Conservation (phyloP, 2,888 invertebrate species). For the Acronicta leporina region DNA sequence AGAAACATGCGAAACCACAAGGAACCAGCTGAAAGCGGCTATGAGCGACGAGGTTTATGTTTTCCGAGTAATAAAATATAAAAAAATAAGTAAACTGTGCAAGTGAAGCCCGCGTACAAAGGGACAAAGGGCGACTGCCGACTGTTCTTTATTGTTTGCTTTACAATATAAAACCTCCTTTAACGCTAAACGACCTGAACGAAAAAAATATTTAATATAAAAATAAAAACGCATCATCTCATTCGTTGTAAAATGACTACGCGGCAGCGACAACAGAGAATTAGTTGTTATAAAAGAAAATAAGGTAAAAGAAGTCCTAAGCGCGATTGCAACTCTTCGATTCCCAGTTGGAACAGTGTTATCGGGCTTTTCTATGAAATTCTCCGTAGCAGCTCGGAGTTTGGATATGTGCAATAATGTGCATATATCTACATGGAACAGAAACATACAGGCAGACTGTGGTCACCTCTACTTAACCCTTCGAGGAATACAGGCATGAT, state of each 20-base stretch:
- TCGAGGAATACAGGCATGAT: too few species aligned
- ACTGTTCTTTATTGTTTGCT: conserved; percentile 67
- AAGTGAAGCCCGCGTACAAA: conserved; percentile 64
- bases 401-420: too few species aligned
- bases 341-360: too few species aligned
- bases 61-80: conserved; percentile 30
- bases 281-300: conserved; percentile 9
- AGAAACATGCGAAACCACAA: background rate
- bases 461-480: too few species aligned
- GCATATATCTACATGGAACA: too few species aligned
- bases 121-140: conserved; percentile 62
- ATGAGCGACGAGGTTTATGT: conserved; percentile 33
- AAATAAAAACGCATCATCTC: conserved; percentile 38
- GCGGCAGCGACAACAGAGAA: conserved; percentile 36
- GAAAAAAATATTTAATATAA: conserved; percentile 49
- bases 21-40: conserved; percentile 6
- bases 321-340: too few species aligned
- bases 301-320: too few species aligned
- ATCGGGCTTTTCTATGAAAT: too few species aligned
- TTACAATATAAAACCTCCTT: conserved; percentile 67
- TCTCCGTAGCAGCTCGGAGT: too few species aligned
- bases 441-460: too few species aligned
- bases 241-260: conserved; percentile 27
- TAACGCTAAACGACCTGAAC: conserved; percentile 61
- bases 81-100: conserved; percentile 59